phyloP scores from a whole-genome alignment of 2,113 vertebrate species.

The Ia io region DNA sequence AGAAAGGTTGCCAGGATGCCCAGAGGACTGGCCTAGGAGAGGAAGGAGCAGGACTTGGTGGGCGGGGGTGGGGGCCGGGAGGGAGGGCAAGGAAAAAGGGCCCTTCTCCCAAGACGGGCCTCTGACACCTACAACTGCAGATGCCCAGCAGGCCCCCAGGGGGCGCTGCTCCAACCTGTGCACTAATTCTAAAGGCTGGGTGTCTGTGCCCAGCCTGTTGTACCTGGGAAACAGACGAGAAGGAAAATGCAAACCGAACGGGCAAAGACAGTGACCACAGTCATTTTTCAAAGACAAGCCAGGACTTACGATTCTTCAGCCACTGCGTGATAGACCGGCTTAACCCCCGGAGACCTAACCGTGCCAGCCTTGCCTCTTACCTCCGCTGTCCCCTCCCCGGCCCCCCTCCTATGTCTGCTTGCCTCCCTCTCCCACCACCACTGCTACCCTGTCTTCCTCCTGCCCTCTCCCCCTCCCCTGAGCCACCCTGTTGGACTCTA shows the following conservation, averaged over 20 bases:
- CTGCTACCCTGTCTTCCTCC: not conserved
- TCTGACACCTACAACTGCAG: no score
- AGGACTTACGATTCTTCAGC: not conserved
- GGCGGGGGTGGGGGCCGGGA: rapidly evolving
- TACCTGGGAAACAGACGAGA: not conserved
- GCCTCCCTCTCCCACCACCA: not conserved
- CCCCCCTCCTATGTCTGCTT: not conserved
- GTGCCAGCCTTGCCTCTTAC: not conserved
- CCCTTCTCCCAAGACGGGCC: not conserved
- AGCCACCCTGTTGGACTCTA: not conserved
- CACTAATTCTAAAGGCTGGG: not conserved
- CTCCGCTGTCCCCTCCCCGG: not conserved
- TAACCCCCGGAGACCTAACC: not conserved
- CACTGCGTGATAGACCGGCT: not conserved
- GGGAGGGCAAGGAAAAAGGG: not conserved
- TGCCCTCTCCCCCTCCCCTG: not conserved
- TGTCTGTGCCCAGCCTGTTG: not conserved
- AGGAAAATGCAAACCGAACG: not conserved
- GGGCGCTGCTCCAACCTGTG: not conserved
- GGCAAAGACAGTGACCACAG: not conserved
- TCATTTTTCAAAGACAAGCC: not conserved
- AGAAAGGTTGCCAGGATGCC: not conserved
- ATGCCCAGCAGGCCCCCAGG: not conserved
- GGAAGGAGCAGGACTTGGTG: not conserved
- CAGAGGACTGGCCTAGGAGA: not conserved